These are phyloP conservation scores for Loxodonta africana DNA, from an alignment of 2,113 vertebrate species.

Conservation along the genomic window DNA sequence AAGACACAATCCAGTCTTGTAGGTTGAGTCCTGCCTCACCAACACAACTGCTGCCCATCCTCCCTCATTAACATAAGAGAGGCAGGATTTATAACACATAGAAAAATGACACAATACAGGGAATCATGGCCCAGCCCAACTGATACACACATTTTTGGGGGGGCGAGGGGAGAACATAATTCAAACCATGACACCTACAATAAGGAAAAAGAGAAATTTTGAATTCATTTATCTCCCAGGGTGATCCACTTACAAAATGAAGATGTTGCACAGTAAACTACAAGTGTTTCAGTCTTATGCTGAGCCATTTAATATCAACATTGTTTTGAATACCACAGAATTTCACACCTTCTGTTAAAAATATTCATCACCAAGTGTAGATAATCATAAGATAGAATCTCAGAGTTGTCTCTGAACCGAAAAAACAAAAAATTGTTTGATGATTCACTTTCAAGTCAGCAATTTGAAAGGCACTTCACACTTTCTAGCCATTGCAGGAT, in stretches of 20 bases:
- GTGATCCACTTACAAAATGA: background rate
- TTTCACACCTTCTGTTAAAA: constrained; percentile 32
- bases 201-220: background rate
- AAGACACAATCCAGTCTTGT: too few relatives aligned
- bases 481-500: background rate
- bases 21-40: too few relatives aligned
- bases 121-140: too few relatives aligned
- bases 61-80: too few relatives aligned
- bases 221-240: background rate
- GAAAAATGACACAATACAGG: too few relatives aligned
- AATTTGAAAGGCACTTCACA: background rate
- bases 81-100: too few relatives aligned
- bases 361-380: background rate
- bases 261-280: background rate
- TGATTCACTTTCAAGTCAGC: background rate
- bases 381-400: background rate
- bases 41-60: too few relatives aligned
- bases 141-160: too few relatives aligned
- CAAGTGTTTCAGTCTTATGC: background rate
- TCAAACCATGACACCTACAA: background rate
- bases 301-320: background rate
- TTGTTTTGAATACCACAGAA: background rate
- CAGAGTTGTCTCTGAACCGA: background rate
- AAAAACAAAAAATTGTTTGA: background rate
- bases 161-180: too few relatives aligned